Conservation (phyloP, 2,797 vertebrate genomes). For the Sebastes goodei region DNA sequence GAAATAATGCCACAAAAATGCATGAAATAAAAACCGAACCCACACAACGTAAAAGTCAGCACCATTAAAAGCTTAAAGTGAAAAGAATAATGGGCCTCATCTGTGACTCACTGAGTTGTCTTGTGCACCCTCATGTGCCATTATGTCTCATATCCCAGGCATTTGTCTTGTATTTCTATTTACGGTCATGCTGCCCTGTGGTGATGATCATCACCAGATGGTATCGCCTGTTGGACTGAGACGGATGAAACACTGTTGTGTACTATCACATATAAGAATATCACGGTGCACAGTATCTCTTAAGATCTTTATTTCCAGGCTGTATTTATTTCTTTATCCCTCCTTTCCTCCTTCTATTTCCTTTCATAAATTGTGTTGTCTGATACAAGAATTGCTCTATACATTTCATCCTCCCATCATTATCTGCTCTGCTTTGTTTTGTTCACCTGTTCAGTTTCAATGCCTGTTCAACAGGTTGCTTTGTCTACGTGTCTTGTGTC, state of each 20-base stretch:
- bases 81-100: not conserved
- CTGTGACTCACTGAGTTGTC: not conserved
- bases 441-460: not conserved
- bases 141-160: constrained; percentile 4
- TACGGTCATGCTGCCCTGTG: constrained; percentile 6
- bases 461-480: constrained; percentile 9
- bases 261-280: not conserved
- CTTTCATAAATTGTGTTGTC: not conserved
- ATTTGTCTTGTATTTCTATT: constrained; percentile 37
- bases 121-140: not conserved
- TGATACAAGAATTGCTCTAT: not conserved
- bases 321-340: not conserved
- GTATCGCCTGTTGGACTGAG: constrained; percentile 15
- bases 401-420: not conserved
- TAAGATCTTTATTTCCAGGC: not conserved
- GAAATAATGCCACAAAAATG: not conserved
- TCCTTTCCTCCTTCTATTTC: not conserved
- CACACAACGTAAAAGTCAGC: not conserved
- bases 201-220: constrained; percentile 52
- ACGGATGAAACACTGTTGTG: not conserved
- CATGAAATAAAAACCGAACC: not conserved
- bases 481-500: not conserved
- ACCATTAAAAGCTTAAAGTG: not conserved
- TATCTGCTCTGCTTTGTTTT: not conserved
- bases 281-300: not conserved